Base-by-base conservation (phyloP, 2,113 vertebrate species). In the Trematocara stigmaticum region DNA sequence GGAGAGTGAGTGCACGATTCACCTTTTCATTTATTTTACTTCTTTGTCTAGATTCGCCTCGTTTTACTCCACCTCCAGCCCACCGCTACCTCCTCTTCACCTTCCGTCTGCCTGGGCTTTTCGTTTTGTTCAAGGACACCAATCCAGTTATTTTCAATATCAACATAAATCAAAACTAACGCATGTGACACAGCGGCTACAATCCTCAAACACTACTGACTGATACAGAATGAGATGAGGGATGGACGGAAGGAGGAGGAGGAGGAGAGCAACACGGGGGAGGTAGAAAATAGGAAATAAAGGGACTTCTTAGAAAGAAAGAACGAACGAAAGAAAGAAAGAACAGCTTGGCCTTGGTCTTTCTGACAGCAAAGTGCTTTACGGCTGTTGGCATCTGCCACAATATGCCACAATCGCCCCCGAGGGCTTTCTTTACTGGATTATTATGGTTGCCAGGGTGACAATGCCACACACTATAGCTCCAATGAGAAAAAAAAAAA, bases 161-260 rank as follows among this genome's bases (percentile, higher is more conserved):
- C 90, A 92, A 92, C 45, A 95, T 93, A 88, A 96, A 95, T 94
- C 94, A 94, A 80, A 87, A 91, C 71, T 88, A 92, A 94, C 80
- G 42, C 81, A 16, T 51, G 61, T 66, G 45, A 76, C 71, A 76
- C 71, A 51, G 45, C 6, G 10, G 71, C 87, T 26, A 55, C 52
- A 83, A 31, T 16, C 56, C 79, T 84, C 71, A 84, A 18, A 81
- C 71, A 49, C 23, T 29, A 76, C 69, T 49, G 69, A 47, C 42
- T 51, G 71, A 76, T 23, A 87, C 53, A 47, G 26, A 78, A 49
- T 12, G n/a, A 79, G 31, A 79, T 49, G 45, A 76, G 42, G 45
- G 71, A 76, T 51, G 71, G 71, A 49, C 3, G 10, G 15, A 31
- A 49, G 18, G 3, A 6, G 38, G 12, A 12, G 38, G 12, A 12